Evolutionary conservation across 1,140 invertebrate genomes (phyloP), one percentile per base, ranked within the genome.

Genomic region (Papilio xuthus): DNA sequence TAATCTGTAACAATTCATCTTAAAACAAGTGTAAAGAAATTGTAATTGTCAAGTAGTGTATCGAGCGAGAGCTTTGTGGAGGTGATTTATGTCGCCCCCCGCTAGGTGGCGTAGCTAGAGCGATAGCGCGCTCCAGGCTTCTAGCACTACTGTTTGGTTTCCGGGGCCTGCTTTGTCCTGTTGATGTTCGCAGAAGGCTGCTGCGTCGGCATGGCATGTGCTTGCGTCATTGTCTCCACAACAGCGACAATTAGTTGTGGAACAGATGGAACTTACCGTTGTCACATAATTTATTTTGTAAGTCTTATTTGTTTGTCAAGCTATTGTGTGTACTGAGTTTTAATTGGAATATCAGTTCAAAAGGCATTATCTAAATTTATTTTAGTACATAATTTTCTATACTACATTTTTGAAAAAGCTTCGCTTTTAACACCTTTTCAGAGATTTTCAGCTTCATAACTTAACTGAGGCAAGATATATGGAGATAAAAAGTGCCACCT

Each of bases 21-120:
- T 28, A 67, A 67, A 32, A 67, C 60, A 67, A 67, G 60, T 67
- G 60, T 28, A 32, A 13, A 67, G 60, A 28, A 67, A 67, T 67
- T 15, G 12, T 67, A 67, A 67, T 67, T 67, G 60, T 67, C 23
- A 7, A 67, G 4, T 28, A 56, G 53, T 56, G 60, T 67, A 28
- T 67, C 12, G 26, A 60, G 56, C 60, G 60, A 50, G 47, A 2
- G 60, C 60, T 67, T 67, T 67, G 60, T 67, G 75, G 18, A 26
- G 18, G 44, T 85, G 83, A 86, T 86, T 86, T 86, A 86, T 83
- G 80, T 77, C 32, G 44, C 83, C 81, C 84, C 82, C 84, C 76
- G 78, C 80, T 53, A 53, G 50, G 50, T 53, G 50, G 50, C 50
- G 50, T n/a, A 53, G 50, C 7, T 53, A 2, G 18, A 9, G 50